These are phyloP conservation scores for Petrocephalus schoutedeni DNA, from an alignment of 2,797 vertebrate genomes.

Conservation along the genomic window DNA sequence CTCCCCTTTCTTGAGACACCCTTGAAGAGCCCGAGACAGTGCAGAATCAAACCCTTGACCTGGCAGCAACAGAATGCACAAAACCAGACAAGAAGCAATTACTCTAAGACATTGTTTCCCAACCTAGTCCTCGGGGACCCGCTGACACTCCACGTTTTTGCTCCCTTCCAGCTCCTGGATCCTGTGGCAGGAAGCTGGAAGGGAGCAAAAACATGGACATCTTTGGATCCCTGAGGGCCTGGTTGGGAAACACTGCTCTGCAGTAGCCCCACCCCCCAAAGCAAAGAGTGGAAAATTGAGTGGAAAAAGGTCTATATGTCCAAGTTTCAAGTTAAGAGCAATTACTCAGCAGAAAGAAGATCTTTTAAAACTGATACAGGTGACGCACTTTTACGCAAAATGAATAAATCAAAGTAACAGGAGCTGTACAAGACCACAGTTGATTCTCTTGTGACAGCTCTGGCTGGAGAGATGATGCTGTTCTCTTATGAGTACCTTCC, in stretches of 20 bases:
- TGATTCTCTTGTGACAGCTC: conserved; percentile 10
- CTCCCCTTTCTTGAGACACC: background rate
- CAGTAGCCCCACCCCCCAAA: background rate
- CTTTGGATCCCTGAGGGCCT: background rate
- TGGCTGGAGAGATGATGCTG: background rate
- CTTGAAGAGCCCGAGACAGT: background rate
- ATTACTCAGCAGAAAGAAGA: conserved; percentile 10
- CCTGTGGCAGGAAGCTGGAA: too few relatives aligned
- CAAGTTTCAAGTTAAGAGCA: background rate
- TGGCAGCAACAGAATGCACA: background rate
- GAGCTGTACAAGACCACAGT: background rate
- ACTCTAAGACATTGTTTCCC: background rate
- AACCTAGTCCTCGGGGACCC: background rate
- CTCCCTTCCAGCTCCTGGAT: background rate
- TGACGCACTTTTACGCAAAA: conserved; percentile 5
- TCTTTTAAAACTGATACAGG: conserved; percentile 11
- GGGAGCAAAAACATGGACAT: background rate
- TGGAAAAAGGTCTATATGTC: conserved; percentile 6
- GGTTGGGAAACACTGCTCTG: background rate
- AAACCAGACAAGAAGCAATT: background rate
- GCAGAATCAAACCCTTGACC: background rate
- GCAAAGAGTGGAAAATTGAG: background rate
- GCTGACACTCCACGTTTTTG: background rate
- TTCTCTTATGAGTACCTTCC: conserved; percentile 3
- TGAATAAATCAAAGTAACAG: conserved; percentile 17